These are phyloP conservation scores for Nasonovia ribisnigri DNA, from an alignment of 2,888 invertebrate species.

Conservation along the genomic window DNA sequence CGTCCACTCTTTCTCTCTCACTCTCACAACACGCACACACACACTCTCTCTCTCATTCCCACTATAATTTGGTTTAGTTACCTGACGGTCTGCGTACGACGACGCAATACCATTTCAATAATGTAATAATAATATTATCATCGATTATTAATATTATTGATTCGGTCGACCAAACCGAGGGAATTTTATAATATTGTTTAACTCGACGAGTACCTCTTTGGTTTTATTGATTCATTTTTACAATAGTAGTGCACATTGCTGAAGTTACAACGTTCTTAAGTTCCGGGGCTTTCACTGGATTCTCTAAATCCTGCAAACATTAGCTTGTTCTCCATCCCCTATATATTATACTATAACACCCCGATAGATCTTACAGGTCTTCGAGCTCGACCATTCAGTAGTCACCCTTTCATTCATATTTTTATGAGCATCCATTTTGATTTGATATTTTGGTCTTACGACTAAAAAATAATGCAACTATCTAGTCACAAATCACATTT, in stretches of 20 bases:
- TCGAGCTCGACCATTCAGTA: not conserved
- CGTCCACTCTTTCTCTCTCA: not conserved
- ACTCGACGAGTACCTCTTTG: not conserved
- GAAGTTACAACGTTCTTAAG: not conserved
- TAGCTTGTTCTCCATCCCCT: not conserved
- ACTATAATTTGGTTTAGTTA: not conserved
- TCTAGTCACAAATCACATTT: not conserved
- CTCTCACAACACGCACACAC: not conserved
- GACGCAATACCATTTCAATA: slow-evolving; percentile 5
- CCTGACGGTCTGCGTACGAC: not conserved
- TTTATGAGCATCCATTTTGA: not conserved
- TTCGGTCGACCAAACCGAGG: not conserved
- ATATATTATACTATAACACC: not conserved
- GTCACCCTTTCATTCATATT: not conserved
- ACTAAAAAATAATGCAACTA: not conserved
- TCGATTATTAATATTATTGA: not conserved
- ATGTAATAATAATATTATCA: not conserved
- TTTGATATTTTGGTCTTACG: not conserved
- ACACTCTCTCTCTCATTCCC: not conserved
- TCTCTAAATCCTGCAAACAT: not conserved
- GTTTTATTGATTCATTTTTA: not conserved
- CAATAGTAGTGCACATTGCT: not conserved
- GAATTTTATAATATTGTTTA: not conserved
- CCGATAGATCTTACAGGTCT: not conserved
- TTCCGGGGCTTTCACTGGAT: not conserved